phyloP scores from a whole-genome alignment of 1,140 invertebrate genomes.

The Acromyrmex echinatior region DNA sequence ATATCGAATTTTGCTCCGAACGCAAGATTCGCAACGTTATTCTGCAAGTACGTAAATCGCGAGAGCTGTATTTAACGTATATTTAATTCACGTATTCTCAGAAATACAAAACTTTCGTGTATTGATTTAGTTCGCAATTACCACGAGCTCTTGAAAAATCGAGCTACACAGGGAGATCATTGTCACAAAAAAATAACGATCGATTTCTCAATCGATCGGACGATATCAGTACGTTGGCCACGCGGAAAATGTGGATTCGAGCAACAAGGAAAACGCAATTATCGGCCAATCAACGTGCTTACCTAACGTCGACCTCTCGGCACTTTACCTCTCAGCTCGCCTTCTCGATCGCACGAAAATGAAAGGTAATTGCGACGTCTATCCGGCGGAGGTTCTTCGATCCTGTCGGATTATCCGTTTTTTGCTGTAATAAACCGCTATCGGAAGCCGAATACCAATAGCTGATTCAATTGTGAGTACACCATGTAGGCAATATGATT shows the following conservation, averaged over 20 bases:
- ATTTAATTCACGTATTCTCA: neutral
- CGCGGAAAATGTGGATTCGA: constrained; percentile 44
- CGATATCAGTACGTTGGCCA: constrained; percentile 14
- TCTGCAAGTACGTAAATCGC: neutral
- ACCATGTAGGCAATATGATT: neutral
- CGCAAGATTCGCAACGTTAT: constrained; percentile 4
- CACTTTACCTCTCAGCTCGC: neutral
- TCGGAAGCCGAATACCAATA: constrained; percentile 45
- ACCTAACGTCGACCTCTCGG: constrained; percentile 39
- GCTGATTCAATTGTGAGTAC: constrained; percentile 36
- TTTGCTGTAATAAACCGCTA: neutral
- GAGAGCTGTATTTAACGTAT: neutral
- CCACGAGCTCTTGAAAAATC: neutral
- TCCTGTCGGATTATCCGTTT: constrained; percentile 13
- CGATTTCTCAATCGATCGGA: neutral
- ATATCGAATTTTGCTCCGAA: neutral
- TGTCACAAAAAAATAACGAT: constrained; percentile 36
- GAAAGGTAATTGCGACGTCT: constrained; percentile 37
- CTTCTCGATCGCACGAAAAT: constrained; percentile 23
- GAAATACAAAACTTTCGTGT: constrained; percentile 4
- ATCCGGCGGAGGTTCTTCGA: constrained; percentile 44
- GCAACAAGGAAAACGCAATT: constrained; percentile 75
- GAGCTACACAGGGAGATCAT: neutral
- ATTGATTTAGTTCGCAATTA: constrained; percentile 1
- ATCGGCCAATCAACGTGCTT: constrained; percentile 74